phyloP scores from a whole-genome alignment of 2,797 vertebrate genomes.

The Peromyscus nudipes region DNA sequence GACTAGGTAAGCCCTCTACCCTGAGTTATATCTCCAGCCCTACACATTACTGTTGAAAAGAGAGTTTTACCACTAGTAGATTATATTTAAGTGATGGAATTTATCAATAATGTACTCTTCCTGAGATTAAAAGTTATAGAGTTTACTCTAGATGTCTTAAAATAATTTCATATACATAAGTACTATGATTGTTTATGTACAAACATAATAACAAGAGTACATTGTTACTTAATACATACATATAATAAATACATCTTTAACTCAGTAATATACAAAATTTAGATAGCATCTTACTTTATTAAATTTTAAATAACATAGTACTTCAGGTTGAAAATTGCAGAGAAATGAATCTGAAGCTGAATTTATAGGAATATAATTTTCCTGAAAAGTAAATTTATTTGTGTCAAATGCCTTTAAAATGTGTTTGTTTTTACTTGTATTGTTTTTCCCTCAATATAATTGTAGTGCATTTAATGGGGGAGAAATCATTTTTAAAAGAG shows the following conservation, averaged over 20 bases:
- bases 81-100: slow-evolving; percentile 46
- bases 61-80: not conserved
- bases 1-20: not conserved
- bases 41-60: not conserved
- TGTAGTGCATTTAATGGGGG: slow-evolving; percentile 39
- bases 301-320: not conserved
- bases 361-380: not conserved
- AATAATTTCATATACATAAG: slow-evolving; percentile 14
- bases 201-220: not conserved
- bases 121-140: not conserved
- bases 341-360: slow-evolving; percentile 24
- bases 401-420: slow-evolving; percentile 10
- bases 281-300: not conserved
- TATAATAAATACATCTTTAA: not conserved
- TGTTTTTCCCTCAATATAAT: slow-evolving; percentile 40
- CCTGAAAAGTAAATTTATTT: slow-evolving; percentile 37
- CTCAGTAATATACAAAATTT: not conserved
- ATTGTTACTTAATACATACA: not conserved
- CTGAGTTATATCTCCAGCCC: not conserved
- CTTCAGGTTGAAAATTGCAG: slow-evolving; percentile 14
- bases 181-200: not conserved
- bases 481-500: slow-evolving; percentile 57
- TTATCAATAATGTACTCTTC: not conserved
- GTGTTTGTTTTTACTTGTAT: slow-evolving; percentile 41
- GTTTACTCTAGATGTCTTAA: not conserved